phyloP scores from a whole-genome alignment of 2,113 vertebrate genomes.

The Hiodon alosoides region DNA sequence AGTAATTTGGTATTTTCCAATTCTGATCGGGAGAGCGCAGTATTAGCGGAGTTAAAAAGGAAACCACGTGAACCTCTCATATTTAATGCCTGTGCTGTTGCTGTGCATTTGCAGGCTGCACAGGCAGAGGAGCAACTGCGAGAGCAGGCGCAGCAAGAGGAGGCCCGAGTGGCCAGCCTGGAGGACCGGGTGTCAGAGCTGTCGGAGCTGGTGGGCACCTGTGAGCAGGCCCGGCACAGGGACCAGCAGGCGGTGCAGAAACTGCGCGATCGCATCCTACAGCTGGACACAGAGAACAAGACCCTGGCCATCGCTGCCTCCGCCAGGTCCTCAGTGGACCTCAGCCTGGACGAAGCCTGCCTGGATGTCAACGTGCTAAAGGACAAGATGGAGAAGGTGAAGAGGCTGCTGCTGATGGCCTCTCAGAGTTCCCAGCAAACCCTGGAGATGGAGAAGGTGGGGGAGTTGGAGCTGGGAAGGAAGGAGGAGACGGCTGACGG shows the following conservation, averaged over 20 bases:
- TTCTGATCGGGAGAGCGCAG: too few relatives aligned
- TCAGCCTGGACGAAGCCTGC: constrained; percentile 59
- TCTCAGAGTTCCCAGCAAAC: constrained; percentile 55
- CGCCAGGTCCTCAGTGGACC: constrained; percentile 55
- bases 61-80: too few relatives aligned
- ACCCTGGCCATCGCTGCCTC: constrained; percentile 73
- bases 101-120: constrained; percentile 50
- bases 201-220: constrained; percentile 78
- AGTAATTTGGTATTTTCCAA: too few relatives aligned
- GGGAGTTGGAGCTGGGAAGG: constrained; percentile 40
- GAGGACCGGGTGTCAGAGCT: constrained; percentile 78
- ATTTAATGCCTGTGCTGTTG: background rate
- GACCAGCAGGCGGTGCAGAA: constrained; percentile 76
- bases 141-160: constrained; percentile 73
- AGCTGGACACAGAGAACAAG: constrained; percentile 89
- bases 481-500: constrained; percentile 39
- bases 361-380: constrained; percentile 67
- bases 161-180: constrained; percentile 72
- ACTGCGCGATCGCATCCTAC: constrained; percentile 76
- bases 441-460: constrained; percentile 59
- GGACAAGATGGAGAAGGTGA: constrained; percentile 80
- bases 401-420: constrained; percentile 67
- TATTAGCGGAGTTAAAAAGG: too few relatives aligned
- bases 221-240: constrained; percentile 76
- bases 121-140: constrained; percentile 72